Evolutionary conservation across 2,888 invertebrate species (phyloP), one percentile per base, ranked within the genome.

Genomic region (Tachina grossa): DNA sequence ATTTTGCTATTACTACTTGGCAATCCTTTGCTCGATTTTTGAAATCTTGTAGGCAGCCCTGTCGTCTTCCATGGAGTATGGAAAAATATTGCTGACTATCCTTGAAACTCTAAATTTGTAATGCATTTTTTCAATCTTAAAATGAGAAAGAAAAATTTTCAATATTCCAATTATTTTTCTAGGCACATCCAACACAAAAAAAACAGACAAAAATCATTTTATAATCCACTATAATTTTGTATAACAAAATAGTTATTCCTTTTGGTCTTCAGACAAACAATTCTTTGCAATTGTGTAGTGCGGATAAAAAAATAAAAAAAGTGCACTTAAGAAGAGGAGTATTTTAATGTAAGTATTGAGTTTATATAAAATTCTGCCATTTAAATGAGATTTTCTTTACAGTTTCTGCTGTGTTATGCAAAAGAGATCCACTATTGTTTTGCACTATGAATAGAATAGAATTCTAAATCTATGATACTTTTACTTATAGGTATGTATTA

Each of bases 401-500:
- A 45, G 43, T 65, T 53, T 5, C 14, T 43, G 43, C 31, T 72
- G 9, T 65, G n/a, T n/a, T 53, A 4, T 31, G 31, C 31, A 31
- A 31, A 31, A 31, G 31, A 6, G 31, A 31, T 31, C 31, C 31
- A 31, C n/a, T 51, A 13, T 75, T 53, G 39, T 74, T 63, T 13
- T n/a, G 9, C 22, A 19, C 63, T 63, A 22, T 53, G n/a, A n/a
- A n/a, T n/a, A 41, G 8, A 65, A 13, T 47, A 41, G n/a, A 80
- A 65, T 65, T 65, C 49, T 19, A 72, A 65, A n/a, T 80, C 65
- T 49, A 65, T 65, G 65, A 57, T 22, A 49, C 55, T 72, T 65
- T 0, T 3, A 31, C 31, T 31, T 31, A 2, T 31, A 4, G 2
- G 31, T 31, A 31, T 31, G 31, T 6, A 3, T 4, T 0, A 31